Conservation (phyloP, 2,113 vertebrate species). For the Himantopus leucocephalus region DNA sequence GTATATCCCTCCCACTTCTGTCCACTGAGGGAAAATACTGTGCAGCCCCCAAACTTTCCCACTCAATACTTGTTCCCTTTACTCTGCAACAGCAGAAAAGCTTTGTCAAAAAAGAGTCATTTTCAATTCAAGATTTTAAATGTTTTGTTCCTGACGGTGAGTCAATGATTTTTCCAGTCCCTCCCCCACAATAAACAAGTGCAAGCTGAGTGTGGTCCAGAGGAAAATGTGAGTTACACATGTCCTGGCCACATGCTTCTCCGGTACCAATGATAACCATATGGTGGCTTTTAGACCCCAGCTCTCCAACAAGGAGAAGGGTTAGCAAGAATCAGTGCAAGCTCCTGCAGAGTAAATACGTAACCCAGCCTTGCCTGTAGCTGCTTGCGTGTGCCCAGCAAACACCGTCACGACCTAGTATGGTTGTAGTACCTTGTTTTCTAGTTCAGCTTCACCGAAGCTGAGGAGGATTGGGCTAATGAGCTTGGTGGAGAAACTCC, state of each 20-base stretch:
- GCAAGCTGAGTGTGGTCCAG: constrained; percentile 44
- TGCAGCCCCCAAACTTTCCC: not conserved
- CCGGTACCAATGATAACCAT: constrained; percentile 53
- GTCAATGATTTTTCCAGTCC: constrained; percentile 54
- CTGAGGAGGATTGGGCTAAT: not conserved
- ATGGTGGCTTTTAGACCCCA: constrained; percentile 24
- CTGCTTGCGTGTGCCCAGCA: not conserved
- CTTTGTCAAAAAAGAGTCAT: not conserved
- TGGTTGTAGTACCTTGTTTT: fast-evolving
- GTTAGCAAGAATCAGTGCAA: not conserved
- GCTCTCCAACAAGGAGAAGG: not conserved
- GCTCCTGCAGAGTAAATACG: not conserved
- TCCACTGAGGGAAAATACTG: not conserved
- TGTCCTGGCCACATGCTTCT: constrained; percentile 32
- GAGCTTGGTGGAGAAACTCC: not conserved
- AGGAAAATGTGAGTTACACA: constrained; percentile 55
- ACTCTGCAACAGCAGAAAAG: constrained; percentile 1
- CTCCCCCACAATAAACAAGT: constrained; percentile 54
- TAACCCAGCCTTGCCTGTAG: not conserved
- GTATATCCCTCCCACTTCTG: not conserved
- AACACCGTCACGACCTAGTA: not conserved
- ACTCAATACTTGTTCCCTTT: not conserved
- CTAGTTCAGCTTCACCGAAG: not conserved
- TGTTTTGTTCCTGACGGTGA: constrained; percentile 36
- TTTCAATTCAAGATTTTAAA: not conserved